phyloP scores from a whole-genome alignment of 1,140 invertebrate genomes.

The Ruditapes philippinarum region DNA sequence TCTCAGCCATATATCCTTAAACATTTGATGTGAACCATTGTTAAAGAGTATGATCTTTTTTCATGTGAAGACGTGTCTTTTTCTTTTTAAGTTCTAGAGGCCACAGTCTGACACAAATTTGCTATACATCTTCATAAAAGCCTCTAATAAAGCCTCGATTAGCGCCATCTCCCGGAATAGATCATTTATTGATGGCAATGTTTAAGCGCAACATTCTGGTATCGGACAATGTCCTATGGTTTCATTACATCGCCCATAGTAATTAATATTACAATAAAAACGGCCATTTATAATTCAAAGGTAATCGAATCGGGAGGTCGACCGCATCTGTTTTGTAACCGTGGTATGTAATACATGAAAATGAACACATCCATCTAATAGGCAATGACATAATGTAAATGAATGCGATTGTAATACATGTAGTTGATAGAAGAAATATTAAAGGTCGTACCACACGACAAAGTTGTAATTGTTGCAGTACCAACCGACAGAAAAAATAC shows the following conservation, averaged over 20 bases:
- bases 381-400: no score
- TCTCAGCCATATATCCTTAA: neutral
- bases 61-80: neutral
- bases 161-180: neutral
- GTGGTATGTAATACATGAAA: neutral
- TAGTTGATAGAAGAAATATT: no score
- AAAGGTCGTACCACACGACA: no score
- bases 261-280: constrained; percentile 25
- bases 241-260: constrained; percentile 27
- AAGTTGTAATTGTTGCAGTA: no score
- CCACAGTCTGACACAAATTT: constrained; percentile 19
- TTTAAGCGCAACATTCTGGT: neutral
- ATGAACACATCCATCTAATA: no score
- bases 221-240: constrained; percentile 5
- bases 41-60: neutral
- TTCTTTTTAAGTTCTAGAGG: constrained; percentile 18
- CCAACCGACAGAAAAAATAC: no score
- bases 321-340: neutral
- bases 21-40: neutral
- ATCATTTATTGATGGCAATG: neutral
- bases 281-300: neutral
- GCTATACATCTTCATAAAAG: constrained; percentile 34
- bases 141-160: constrained; percentile 22
- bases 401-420: no score
- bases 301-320: neutral